Evolutionary conservation across 1,140 invertebrate species (phyloP).

Genomic region (Drosophila persimilis): DNA sequence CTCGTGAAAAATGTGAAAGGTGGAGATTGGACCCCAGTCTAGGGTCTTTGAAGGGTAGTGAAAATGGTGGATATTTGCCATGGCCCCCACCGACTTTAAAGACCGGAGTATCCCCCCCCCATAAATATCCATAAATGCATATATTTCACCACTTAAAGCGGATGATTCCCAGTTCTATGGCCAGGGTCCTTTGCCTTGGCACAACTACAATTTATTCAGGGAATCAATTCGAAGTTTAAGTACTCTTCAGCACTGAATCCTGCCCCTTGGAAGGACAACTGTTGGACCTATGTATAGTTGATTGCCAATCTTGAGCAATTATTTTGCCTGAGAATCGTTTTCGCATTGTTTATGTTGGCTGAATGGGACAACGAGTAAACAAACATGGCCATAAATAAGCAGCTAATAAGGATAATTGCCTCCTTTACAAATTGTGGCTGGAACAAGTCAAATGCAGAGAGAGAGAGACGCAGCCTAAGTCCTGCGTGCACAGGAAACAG

Average conservation of each 20-base stretch:
- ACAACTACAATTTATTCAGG: too few relatives aligned
- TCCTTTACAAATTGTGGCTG: constrained; percentile 76
- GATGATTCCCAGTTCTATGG: too few relatives aligned
- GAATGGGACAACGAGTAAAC: constrained; percentile 64
- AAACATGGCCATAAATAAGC: constrained; percentile 79
- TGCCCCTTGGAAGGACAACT: constrained; percentile 21
- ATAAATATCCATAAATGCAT: too few relatives aligned
- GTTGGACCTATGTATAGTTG: constrained; percentile 43
- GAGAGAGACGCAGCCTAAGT: not conserved
- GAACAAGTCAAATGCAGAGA: not conserved
- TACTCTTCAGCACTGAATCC: not conserved
- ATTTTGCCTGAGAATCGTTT: constrained; percentile 36
- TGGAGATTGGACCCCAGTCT: too few relatives aligned
- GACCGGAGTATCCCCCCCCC: too few relatives aligned
- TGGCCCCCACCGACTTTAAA: too few relatives aligned
- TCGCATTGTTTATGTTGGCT: constrained; percentile 48
- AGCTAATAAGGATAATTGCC: constrained; percentile 80
- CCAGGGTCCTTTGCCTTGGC: too few relatives aligned
- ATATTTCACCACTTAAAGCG: too few relatives aligned
- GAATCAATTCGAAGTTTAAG: constrained; percentile 8
- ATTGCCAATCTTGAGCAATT: constrained; percentile 38
- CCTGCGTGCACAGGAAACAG: constrained; percentile 5
- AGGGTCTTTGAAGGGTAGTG: too few relatives aligned
- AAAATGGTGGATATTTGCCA: too few relatives aligned
- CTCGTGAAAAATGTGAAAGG: too few relatives aligned